These are phyloP conservation scores for Champsocephalus gunnari DNA, from an alignment of 2,797 vertebrate genomes.

Conservation along the genomic window DNA sequence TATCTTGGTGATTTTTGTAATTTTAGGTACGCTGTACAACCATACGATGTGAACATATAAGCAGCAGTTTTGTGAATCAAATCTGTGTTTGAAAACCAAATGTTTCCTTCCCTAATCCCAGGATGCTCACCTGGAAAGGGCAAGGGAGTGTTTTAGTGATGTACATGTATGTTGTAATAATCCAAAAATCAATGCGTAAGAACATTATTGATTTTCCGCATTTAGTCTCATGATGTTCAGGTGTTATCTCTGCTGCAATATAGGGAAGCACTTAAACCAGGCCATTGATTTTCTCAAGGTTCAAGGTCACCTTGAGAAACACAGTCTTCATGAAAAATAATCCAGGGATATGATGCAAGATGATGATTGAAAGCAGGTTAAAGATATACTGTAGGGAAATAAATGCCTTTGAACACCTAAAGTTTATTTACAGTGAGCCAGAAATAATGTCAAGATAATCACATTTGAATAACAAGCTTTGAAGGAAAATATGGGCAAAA, in stretches of 20 bases:
- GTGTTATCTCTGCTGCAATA: conserved; percentile 53
- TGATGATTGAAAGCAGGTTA: conserved; percentile 10
- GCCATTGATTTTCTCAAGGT: conserved; percentile 49
- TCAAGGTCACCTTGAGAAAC: conserved; percentile 62
- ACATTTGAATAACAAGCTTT: conserved; percentile 50
- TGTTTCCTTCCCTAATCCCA: conserved; percentile 5
- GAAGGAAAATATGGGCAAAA: conserved; percentile 22
- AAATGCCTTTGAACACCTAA: conserved; percentile 20
- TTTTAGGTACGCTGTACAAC: conserved; percentile 7
- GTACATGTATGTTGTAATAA: conserved; percentile 42
- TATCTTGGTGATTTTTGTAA: background rate
- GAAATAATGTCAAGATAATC: conserved; percentile 65
- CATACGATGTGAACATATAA: background rate
- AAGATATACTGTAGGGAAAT: conserved; percentile 7
- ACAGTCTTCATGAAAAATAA: background rate
- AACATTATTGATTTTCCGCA: conserved; percentile 52
- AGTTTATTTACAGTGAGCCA: conserved; percentile 50
- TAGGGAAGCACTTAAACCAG: conserved; percentile 16
- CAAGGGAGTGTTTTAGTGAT: conserved; percentile 11
- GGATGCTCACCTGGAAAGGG: conserved; percentile 19
- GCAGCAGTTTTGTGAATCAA: conserved; percentile 7
- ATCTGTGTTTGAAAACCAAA: background rate
- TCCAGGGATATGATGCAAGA: background rate
- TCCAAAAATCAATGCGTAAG: conserved; percentile 57
- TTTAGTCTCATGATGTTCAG: conserved; percentile 51